Evolutionary conservation across 2,888 invertebrate genomes (phyloP).

Genomic region (Eutolmus rufibarbis): DNA sequence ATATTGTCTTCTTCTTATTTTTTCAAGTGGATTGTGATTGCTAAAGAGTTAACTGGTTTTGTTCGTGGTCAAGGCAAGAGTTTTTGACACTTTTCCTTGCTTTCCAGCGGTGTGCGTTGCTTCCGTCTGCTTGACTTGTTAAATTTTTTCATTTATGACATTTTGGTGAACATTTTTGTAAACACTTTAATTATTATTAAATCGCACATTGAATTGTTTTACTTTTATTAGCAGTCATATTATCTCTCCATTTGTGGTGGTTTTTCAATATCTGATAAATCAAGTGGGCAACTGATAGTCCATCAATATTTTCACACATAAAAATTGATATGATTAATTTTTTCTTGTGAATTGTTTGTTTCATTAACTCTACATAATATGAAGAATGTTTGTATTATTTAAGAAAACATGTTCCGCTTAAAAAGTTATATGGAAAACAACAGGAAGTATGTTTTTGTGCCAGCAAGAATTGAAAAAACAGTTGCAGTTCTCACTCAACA

Average conservation of each 20-base stretch:
- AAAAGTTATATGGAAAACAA: background rate
- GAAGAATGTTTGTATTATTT: background rate
- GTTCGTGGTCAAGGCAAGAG: background rate
- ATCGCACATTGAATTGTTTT: constrained; percentile 14
- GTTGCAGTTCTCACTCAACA: background rate
- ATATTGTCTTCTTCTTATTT: background rate
- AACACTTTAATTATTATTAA: background rate
- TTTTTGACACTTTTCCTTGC: background rate
- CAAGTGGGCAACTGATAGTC: background rate
- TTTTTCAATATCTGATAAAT: constrained; percentile 17
- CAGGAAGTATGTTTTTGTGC: background rate
- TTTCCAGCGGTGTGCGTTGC: background rate
- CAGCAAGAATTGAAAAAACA: background rate
- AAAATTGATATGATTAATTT: background rate
- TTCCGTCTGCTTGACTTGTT: background rate
- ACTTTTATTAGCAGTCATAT: constrained; percentile 44
- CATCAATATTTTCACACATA: background rate
- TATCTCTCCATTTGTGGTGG: constrained; percentile 45
- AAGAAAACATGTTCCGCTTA: background rate
- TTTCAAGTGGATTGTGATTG: background rate
- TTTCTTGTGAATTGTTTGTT: background rate
- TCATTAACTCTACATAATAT: background rate
- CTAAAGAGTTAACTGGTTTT: background rate
- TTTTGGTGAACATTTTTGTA: background rate
- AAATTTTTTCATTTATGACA: background rate